These are phyloP conservation scores for Leptinotarsa peninsularis DNA, from an alignment of 2,888 invertebrate species.

Conservation along the genomic window DNA sequence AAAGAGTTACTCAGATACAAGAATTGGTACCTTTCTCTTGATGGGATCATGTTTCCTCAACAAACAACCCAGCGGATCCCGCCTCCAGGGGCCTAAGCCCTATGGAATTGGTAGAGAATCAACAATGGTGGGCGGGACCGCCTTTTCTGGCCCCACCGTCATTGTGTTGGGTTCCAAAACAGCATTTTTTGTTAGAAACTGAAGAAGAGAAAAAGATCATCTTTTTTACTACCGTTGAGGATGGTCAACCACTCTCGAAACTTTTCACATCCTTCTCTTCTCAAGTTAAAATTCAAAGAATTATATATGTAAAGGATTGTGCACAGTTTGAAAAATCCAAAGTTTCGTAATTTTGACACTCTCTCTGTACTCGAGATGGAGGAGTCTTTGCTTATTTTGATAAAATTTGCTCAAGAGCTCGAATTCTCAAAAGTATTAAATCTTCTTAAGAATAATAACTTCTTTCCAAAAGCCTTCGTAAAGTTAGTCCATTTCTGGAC, in stretches of 20 bases:
- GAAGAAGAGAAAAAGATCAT: neutral
- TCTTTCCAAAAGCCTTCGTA: no score
- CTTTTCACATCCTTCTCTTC: neutral
- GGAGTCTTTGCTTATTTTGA: neutral
- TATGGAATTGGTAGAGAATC: neutral
- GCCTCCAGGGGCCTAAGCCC: neutral
- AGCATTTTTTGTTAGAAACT: neutral
- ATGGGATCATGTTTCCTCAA: neutral
- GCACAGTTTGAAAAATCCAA: neutral
- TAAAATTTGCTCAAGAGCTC: no score
- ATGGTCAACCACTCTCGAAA: neutral
- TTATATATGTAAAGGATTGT: neutral
- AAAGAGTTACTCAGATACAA: no score
- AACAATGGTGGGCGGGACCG: neutral
- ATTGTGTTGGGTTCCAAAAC: neutral
- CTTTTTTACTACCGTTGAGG: no score
- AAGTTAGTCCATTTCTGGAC: no score
- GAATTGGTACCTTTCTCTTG: neutral
- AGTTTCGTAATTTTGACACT: no score
- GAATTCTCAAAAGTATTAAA: no score
- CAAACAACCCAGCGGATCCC: conserved; percentile 12
- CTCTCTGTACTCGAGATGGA: neutral
- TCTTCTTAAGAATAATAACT: neutral
- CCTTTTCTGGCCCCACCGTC: neutral
- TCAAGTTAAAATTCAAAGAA: neutral